phyloP scores from a whole-genome alignment of 2,888 invertebrate species.

The Pristionchus entomophagus region DNA sequence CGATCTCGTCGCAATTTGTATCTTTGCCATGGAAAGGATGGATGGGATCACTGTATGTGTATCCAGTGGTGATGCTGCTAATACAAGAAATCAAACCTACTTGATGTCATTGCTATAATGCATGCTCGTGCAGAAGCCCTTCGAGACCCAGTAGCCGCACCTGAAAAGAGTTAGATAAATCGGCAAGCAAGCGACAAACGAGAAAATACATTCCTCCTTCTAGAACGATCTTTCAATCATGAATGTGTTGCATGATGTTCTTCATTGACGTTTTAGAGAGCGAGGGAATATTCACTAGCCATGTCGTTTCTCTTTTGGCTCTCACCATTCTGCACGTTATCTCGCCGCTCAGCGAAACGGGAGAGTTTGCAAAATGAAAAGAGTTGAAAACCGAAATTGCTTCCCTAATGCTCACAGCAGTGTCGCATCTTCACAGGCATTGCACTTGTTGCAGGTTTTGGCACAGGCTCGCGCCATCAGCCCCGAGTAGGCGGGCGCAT shows the following conservation, averaged over 20 bases:
- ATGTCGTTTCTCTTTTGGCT: no score
- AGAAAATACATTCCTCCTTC: no score
- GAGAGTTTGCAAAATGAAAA: neutral
- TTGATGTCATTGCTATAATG: conserved; percentile 41
- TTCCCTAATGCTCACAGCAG: conserved; percentile 3
- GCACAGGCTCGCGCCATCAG: conserved; percentile 41
- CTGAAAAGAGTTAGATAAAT: conserved; percentile 5
- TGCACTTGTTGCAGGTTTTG: conserved; percentile 43
- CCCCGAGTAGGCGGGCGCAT: conserved; percentile 14
- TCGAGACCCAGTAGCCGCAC: conserved; percentile 30
- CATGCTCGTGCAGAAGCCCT: conserved; percentile 42
- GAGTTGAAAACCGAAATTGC: neutral
- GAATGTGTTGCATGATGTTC: no score
- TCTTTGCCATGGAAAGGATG: no score
- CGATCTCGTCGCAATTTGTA: neutral
- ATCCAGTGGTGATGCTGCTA: no score
- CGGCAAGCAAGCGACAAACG: no score
- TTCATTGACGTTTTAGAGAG: no score
- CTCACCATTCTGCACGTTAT: neutral
- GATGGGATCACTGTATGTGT: no score
- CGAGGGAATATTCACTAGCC: no score
- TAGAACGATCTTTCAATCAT: no score
- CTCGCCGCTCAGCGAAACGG: neutral
- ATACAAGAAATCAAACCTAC: neutral
- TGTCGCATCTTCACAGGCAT: conserved; percentile 33